These are phyloP conservation scores for Uropetala carovei DNA, from an alignment of 2,888 invertebrate genomes.

Conservation along the genomic window DNA sequence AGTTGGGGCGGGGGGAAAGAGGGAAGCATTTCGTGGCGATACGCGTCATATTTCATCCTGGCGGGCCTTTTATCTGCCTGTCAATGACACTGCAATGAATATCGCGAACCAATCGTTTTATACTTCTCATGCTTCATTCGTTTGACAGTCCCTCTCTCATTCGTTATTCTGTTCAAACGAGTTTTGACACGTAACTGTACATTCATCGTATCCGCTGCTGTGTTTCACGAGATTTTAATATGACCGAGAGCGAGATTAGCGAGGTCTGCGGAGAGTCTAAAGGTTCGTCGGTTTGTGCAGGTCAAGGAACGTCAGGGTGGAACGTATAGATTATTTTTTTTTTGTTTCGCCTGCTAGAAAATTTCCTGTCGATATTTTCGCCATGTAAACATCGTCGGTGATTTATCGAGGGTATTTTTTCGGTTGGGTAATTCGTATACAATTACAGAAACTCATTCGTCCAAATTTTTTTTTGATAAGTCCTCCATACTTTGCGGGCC, in stretches of 20 bases:
- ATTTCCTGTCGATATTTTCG: background rate
- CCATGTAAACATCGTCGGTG: background rate
- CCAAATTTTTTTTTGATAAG: background rate
- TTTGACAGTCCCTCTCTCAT: constrained; percentile 61
- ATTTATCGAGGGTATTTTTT: background rate
- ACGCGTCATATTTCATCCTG: constrained; percentile 55
- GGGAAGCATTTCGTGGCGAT: constrained; percentile 50
- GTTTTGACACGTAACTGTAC: constrained; percentile 63
- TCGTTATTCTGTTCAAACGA: constrained; percentile 62
- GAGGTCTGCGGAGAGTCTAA: constrained; percentile 41
- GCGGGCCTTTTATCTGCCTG: constrained; percentile 57
- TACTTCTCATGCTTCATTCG: constrained; percentile 64
- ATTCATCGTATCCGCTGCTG: constrained; percentile 56
- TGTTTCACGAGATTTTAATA: constrained; percentile 64
- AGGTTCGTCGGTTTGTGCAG: constrained; percentile 46
- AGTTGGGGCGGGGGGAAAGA: constrained; percentile 17
- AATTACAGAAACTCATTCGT: background rate
- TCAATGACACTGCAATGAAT: constrained; percentile 63
- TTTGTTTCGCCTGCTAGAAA: background rate
- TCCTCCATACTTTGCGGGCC: background rate
- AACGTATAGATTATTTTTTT: background rate
- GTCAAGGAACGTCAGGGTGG: constrained; percentile 33
- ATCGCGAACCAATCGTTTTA: constrained; percentile 63
- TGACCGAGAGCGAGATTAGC: constrained; percentile 55
- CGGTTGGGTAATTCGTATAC: background rate